Conservation (phyloP, 2,888 invertebrate species). For the Caenorhabditis drosophilae region DNA sequence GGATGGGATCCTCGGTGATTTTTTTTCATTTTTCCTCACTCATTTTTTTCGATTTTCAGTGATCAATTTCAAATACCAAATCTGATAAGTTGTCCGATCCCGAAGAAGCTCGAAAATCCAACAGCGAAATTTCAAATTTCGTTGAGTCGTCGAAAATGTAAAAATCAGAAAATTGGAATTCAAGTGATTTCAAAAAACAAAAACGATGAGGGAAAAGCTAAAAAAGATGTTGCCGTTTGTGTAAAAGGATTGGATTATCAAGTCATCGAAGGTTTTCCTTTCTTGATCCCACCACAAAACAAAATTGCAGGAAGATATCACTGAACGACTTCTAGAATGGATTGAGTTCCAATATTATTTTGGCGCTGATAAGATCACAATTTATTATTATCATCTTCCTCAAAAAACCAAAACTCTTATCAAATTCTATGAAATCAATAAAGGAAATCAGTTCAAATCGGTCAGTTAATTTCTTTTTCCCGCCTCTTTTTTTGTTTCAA, state of each 20-base stretch:
- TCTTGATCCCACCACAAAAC: not conserved
- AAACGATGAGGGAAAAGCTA: conserved; percentile 7
- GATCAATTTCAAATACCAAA: conserved; percentile 58
- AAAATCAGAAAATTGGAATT: conserved; percentile 16
- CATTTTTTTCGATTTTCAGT: too few species aligned
- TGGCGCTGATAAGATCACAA: conserved; percentile 77
- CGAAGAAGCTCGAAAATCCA: conserved; percentile 22
- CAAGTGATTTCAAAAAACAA: conserved; percentile 19
- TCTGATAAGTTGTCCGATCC: conserved; percentile 61
- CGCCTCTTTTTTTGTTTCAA: conserved; percentile 22
- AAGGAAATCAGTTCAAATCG: conserved; percentile 62
- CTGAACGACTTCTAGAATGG: conserved; percentile 90
- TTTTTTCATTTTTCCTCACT: too few species aligned
- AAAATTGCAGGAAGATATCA: conserved; percentile 76
- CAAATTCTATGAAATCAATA: conserved; percentile 73
- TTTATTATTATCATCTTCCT: conserved; percentile 85
- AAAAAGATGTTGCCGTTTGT: conserved; percentile 45
- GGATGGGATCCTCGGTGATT: conserved; percentile 68
- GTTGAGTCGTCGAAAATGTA: conserved; percentile 31
- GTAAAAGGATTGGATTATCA: conserved; percentile 81
- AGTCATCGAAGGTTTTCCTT: conserved; percentile 16
- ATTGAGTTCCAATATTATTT: conserved; percentile 84
- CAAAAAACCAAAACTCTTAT: conserved; percentile 85
- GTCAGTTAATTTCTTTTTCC: not conserved
- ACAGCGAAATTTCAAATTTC: conserved; percentile 13